Conservation (phyloP, 2,797 vertebrate genomes). For the Acrossocheilus wenchowensis region DNA sequence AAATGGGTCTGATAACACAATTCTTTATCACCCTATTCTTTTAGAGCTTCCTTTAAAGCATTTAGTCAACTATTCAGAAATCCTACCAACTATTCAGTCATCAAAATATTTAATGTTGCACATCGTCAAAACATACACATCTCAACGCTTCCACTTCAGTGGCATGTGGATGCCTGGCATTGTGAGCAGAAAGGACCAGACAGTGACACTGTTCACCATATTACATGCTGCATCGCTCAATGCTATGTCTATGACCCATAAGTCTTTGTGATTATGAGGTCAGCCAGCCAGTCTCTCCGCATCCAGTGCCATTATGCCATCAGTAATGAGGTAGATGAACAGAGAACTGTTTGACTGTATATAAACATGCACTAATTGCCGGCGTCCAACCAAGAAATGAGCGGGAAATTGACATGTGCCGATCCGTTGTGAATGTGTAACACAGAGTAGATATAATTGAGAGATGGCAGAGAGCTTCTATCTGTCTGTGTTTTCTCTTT, state of each 20-base stretch:
- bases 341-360: not conserved
- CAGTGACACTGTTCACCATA: not conserved
- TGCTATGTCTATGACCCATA: not conserved
- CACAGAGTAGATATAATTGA: conserved; percentile 31
- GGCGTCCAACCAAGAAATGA: not conserved
- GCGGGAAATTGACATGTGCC: conserved; percentile 35
- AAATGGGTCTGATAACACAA: not conserved
- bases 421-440: conserved; percentile 3
- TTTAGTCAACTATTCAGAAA: not conserved
- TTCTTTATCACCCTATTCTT: too few relatives aligned
- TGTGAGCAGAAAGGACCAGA: not conserved
- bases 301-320: not conserved
- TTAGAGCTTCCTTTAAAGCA: not conserved
- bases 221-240: not conserved
- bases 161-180: not conserved
- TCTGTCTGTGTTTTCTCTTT: conserved; percentile 43
- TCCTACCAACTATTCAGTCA: not conserved
- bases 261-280: conserved; percentile 20
- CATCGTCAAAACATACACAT: not conserved
- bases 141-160: conserved; percentile 40
- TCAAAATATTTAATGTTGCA: conserved; percentile 7
- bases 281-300: not conserved
- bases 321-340: conserved; percentile 21
- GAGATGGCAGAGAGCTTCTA: conserved; percentile 12
- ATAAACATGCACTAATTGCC: conserved; percentile 11